Evolutionary conservation across 2,113 vertebrate genomes (phyloP).

Genomic region (Orientallactaga bullata): DNA sequence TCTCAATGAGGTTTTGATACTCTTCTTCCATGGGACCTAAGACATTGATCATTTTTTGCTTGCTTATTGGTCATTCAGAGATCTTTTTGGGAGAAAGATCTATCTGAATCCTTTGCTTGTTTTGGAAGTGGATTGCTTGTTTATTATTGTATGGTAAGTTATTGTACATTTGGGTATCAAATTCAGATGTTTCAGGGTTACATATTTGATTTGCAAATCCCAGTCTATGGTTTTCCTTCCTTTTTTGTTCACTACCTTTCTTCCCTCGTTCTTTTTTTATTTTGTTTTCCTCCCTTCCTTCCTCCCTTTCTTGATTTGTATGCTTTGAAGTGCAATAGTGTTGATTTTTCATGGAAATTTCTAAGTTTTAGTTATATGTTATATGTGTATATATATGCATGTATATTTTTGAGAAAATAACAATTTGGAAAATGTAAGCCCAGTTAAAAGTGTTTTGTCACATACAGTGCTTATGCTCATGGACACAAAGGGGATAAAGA

Average conservation of each 20-base stretch:
- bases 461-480: neutral
- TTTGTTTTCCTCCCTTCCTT: neutral
- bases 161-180: neutral
- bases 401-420: neutral
- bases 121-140: neutral
- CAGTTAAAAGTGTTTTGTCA: neutral
- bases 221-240: neutral
- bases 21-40: neutral
- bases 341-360: neutral
- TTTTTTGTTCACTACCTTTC: neutral
- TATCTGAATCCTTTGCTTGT: neutral
- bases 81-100: neutral
- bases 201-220: conserved; percentile 1
- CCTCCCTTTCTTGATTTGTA: neutral
- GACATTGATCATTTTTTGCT: neutral
- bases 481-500: neutral
- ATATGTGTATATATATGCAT: neutral
- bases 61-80: neutral
- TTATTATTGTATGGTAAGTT: neutral
- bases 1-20: neutral
- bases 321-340: neutral
- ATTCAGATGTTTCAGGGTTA: neutral
- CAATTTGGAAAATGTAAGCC: neutral
- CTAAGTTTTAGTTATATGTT: neutral
- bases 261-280: neutral